These are phyloP conservation scores for Epirrita christyi DNA, from an alignment of 2,888 invertebrate species.

Conservation along the genomic window DNA sequence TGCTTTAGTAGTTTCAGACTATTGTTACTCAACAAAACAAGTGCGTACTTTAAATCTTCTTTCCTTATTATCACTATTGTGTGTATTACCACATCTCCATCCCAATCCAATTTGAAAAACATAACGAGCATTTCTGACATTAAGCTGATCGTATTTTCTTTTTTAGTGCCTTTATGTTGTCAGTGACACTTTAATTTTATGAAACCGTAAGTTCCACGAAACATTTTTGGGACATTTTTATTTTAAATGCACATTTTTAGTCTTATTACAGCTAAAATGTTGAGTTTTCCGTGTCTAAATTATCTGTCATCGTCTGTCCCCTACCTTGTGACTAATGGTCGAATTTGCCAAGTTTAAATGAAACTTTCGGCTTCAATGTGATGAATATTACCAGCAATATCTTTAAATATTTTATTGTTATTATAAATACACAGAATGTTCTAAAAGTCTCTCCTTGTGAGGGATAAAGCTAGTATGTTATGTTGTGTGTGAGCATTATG, in stretches of 20 bases:
- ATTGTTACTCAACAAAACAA: background rate
- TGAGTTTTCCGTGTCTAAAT: background rate
- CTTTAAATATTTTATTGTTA: too few relatives aligned
- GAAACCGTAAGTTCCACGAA: slow-evolving; percentile 34
- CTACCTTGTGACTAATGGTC: slow-evolving; percentile 5
- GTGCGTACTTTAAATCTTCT: background rate
- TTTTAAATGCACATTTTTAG: slow-evolving; percentile 20
- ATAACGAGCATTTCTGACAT: slow-evolving; percentile 13
- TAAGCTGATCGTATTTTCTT: slow-evolving; percentile 31
- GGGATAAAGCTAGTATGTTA: too few relatives aligned
- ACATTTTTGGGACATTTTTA: slow-evolving; percentile 32
- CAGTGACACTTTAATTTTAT: slow-evolving; percentile 31
- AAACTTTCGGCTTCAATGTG: background rate
- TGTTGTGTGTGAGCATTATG: background rate
- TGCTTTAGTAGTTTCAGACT: too few relatives aligned
- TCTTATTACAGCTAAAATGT: slow-evolving; percentile 20
- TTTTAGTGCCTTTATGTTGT: slow-evolving; percentile 33
- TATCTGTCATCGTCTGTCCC: slow-evolving; percentile 11
- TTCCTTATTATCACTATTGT: slow-evolving; percentile 4
- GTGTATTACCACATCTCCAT: background rate
- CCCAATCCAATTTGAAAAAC: slow-evolving; percentile 13
- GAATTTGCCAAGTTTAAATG: background rate
- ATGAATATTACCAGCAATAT: too few relatives aligned
- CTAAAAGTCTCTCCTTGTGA: too few relatives aligned
- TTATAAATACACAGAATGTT: too few relatives aligned